phyloP scores from a whole-genome alignment of 2,113 vertebrate genomes.

The Phoxinus phoxinus region DNA sequence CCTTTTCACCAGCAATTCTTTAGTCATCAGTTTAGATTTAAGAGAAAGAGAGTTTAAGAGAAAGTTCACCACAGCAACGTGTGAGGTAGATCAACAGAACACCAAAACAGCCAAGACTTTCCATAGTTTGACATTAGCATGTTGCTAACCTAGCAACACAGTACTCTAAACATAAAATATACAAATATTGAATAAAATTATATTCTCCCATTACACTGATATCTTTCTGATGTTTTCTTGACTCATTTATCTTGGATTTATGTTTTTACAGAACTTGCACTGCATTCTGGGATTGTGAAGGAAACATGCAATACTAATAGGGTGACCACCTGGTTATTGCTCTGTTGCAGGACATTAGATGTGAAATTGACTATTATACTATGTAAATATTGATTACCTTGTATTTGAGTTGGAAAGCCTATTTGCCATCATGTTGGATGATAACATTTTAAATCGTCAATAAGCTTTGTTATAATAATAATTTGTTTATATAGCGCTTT shows the following conservation, averaged over 20 bases:
- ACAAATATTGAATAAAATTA: not conserved
- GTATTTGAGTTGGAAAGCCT: too few species aligned
- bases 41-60: slow-evolving; percentile 42
- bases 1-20: slow-evolving; percentile 54
- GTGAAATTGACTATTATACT: too few species aligned
- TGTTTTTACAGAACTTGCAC: not conserved
- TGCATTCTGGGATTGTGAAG: not conserved
- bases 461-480: too few species aligned
- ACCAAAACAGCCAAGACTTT: slow-evolving; percentile 29
- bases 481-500: too few species aligned
- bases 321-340: too few species aligned
- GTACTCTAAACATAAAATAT: not conserved
- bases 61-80: slow-evolving; percentile 43
- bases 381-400: too few species aligned
- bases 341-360: too few species aligned
- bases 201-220: not conserved
- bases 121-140: slow-evolving; percentile 7
- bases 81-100: slow-evolving; percentile 61
- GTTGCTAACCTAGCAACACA: not conserved
- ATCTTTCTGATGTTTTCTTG: not conserved
- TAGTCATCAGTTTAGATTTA: slow-evolving; percentile 63
- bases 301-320: not conserved
- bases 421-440: too few species aligned
- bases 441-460: too few species aligned
- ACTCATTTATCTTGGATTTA: not conserved